Conservation (phyloP, 2,888 invertebrate species). For the Dinocampus coccinellae region DNA sequence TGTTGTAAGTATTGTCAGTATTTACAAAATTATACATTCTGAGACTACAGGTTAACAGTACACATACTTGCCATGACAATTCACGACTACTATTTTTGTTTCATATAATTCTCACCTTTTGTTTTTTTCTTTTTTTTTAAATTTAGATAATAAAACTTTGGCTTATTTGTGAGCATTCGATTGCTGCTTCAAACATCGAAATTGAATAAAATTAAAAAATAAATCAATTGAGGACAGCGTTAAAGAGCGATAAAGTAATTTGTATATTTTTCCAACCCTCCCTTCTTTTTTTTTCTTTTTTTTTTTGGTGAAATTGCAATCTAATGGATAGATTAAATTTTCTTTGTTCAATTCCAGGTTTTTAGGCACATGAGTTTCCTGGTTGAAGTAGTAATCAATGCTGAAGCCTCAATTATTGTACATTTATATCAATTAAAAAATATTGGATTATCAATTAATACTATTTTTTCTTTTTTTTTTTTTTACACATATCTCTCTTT, state of each 20-base stretch:
- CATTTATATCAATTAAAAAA: conserved; percentile 15
- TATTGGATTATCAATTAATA: conserved; percentile 5
- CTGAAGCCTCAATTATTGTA: conserved; percentile 21
- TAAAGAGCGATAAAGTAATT: too few relatives aligned
- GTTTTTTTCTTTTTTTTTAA: not conserved
- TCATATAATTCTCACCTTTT: too few relatives aligned
- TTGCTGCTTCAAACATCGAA: not conserved
- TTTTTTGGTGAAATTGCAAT: not conserved
- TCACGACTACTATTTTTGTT: conserved; percentile 5
- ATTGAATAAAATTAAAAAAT: not conserved
- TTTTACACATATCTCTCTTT: too few relatives aligned
- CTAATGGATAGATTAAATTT: conserved; percentile 9
- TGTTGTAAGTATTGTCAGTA: conserved; percentile 26
- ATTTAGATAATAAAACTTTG: conserved; percentile 29
- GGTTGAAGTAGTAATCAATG: conserved; percentile 19
- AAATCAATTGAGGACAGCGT: not conserved
- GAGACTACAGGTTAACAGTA: conserved; percentile 1
- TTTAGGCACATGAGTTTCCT: conserved; percentile 34
- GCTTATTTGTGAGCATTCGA: conserved; percentile 26
- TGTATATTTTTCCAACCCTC: not conserved
- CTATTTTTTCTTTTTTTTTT: not conserved
- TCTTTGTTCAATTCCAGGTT: conserved; percentile 25
- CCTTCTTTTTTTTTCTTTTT: not conserved
- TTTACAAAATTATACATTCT: conserved; percentile 37
- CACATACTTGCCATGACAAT: not conserved